Percentiles rank a stretch among this genome's conserved stretches.
phyloP scores from a whole-genome alignment of 2,888 invertebrate genomes.

The Napeogenes inachia region DNA sequence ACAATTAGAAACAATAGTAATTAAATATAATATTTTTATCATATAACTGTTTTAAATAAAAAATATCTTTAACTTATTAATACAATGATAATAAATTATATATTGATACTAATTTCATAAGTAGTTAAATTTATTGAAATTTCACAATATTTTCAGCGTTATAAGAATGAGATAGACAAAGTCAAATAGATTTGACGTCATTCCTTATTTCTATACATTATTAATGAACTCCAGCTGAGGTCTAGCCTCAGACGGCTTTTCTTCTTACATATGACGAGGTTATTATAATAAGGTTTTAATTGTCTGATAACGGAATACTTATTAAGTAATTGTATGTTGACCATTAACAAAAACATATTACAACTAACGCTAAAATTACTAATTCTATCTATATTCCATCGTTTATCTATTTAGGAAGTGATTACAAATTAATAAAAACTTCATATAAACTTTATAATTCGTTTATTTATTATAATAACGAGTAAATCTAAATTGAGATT shows the following conservation, averaged over 20 bases:
- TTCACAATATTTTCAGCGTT: constrained; percentile 13
- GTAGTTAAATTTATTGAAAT: constrained; percentile 2
- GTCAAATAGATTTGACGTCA: constrained; percentile 25
- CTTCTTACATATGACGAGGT: constrained; percentile 18
- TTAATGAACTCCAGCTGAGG: constrained; percentile 22
- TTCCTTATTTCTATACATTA: constrained; percentile 19
- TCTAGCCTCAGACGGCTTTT: constrained; percentile 19
- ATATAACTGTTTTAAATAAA: no score
- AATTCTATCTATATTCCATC: no score
- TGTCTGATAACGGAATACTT: not conserved
- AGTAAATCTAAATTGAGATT: no score
- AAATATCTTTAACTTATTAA: no score
- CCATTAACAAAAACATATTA: no score
- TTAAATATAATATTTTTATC: not conserved
- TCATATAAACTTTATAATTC: no score
- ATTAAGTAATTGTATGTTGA: no score
- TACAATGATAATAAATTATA: no score
- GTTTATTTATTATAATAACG: no score
- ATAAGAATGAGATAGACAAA: constrained; percentile 22
- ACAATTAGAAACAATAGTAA: not conserved
- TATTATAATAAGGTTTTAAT: constrained; percentile 20
- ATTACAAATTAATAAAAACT: not conserved
- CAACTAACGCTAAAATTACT: no score
- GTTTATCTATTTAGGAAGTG: not conserved
- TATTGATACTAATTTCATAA: not conserved